phyloP scores from a whole-genome alignment of 2,888 invertebrate species.

The Tetrapedia diversipes region DNA sequence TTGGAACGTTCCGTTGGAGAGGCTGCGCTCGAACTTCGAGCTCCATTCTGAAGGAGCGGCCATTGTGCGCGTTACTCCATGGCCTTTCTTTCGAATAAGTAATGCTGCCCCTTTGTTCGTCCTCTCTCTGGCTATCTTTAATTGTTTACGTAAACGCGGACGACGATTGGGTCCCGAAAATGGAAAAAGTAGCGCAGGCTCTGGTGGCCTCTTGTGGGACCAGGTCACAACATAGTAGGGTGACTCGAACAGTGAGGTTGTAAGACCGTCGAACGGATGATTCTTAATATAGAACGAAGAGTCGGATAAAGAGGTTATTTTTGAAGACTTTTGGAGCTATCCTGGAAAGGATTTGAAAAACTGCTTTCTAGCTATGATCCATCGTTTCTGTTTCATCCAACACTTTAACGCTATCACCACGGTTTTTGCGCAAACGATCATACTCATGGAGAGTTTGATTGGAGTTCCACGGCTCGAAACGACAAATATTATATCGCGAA shows the following conservation, averaged over 20 bases:
- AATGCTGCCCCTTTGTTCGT: slow-evolving; percentile 6
- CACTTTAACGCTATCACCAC: too few relatives aligned
- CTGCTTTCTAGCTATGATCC: too few relatives aligned
- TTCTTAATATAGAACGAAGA: too few relatives aligned
- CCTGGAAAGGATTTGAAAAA: too few relatives aligned
- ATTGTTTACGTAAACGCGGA: slow-evolving; percentile 3
- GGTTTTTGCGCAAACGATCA: too few relatives aligned
- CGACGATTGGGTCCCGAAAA: background rate
- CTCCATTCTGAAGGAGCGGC: slow-evolving; percentile 17
- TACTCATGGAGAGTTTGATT: too few relatives aligned
- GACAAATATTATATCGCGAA: too few relatives aligned
- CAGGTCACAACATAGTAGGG: background rate
- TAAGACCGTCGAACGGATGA: too few relatives aligned
- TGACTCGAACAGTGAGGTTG: background rate
- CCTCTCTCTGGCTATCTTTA: background rate
- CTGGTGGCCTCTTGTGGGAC: background rate
- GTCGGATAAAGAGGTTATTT: too few relatives aligned
- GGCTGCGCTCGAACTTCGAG: slow-evolving; percentile 23
- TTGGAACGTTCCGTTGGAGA: slow-evolving; percentile 10
- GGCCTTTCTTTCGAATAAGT: slow-evolving; percentile 15
- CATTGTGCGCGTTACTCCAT: slow-evolving; percentile 35
- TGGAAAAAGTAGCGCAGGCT: background rate
- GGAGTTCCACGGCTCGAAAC: too few relatives aligned
- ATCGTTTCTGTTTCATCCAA: too few relatives aligned
- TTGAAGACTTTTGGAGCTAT: too few relatives aligned